Evolutionary conservation across 2,888 invertebrate genomes (phyloP), one percentile per base, ranked within the genome.

Genomic region (Tribolium freemani): DNA sequence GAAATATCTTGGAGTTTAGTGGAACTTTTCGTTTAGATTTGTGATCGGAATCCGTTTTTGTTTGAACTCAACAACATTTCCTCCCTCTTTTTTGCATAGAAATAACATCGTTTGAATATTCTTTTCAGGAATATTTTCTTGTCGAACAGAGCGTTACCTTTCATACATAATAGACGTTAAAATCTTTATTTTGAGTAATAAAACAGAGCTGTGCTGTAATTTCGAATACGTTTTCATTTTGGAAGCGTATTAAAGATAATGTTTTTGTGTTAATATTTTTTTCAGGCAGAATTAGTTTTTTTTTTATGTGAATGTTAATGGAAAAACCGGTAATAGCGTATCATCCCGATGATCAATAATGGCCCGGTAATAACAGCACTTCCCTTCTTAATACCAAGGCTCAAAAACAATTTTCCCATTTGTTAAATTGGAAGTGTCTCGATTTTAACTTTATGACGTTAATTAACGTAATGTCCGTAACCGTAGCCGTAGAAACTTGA

Each of bases 291-390:
- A 58, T 44, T 45, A 44, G 11, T 44, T 16, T 13, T 58, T 44
- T n/a, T 21, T 58, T 58, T 58, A 58, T 58, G 45, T 30, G 54
- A 31, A 56, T 58, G 58, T 45, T 56, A 56, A 56, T 56, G 56
- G 56, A 31, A 56, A 26, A 30, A 31, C 51, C 20, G 21, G 21
- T 21, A 21, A 51, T 51, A 51, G 51, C 51, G 51, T 21, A 51
- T 51, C 56, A 56, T 56, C 54, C 30, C 26, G 13, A 31, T 56
- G 31, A 56, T 56, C 31, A 38, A 56, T 56, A 56, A 56, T 56
- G 54, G n/a, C 21, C 9, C 51, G 51, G 51, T 56, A 56, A 56
- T 56, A 56, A 56, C 30, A 31, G 31, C 38, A 38, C 38, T n/a
- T 38, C 38, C 8, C 38, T 38, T 9, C 6, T 38, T 38, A 38